Percentiles rank a stretch among this genome's conserved stretches.
phyloP scores from a whole-genome alignment of 1,140 invertebrate species.

The Galleria mellonella region DNA sequence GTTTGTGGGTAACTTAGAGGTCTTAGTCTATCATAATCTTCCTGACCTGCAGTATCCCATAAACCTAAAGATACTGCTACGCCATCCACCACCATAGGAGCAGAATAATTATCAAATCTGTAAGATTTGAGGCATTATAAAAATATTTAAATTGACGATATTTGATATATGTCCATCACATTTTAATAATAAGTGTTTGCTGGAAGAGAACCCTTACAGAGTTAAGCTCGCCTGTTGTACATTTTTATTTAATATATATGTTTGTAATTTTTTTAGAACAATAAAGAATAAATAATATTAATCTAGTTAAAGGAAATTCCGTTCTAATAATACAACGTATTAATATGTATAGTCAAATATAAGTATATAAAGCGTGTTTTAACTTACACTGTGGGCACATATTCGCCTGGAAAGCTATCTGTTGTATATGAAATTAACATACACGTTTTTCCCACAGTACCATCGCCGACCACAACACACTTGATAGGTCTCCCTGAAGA shows the following conservation, averaged over 20 bases:
- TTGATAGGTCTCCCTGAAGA: slow-evolving; percentile 95
- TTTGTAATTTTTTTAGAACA: too few relatives aligned
- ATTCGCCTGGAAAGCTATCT: slow-evolving; percentile 98
- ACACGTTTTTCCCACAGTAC: slow-evolving; percentile 98
- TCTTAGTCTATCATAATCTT: slow-evolving; percentile 97
- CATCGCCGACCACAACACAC: slow-evolving; percentile 95
- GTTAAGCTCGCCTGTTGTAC: too few relatives aligned
- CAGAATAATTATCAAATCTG: slow-evolving; percentile 98
- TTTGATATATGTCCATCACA: slow-evolving; percentile 5
- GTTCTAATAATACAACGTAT: too few relatives aligned
- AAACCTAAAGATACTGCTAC: slow-evolving; percentile 96
- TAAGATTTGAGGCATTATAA: too few relatives aligned
- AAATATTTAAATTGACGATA: too few relatives aligned
- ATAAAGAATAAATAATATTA: background rate
- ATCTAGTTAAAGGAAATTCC: too few relatives aligned
- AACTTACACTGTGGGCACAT: slow-evolving; percentile 96
- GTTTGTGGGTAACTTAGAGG: slow-evolving; percentile 97
- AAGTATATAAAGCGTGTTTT: background rate
- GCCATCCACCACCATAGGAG: slow-evolving; percentile 97
- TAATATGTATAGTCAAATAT: background rate
- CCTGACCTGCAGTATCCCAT: slow-evolving; percentile 97
- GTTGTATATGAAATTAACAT: slow-evolving; percentile 99
- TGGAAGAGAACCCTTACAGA: too few relatives aligned
- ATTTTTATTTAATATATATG: too few relatives aligned
- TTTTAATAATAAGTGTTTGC: too few relatives aligned